Evolutionary conservation across 2,113 vertebrate genomes (phyloP), one percentile per base, ranked within the genome.

Genomic region (Melanocharis versteri): DNA sequence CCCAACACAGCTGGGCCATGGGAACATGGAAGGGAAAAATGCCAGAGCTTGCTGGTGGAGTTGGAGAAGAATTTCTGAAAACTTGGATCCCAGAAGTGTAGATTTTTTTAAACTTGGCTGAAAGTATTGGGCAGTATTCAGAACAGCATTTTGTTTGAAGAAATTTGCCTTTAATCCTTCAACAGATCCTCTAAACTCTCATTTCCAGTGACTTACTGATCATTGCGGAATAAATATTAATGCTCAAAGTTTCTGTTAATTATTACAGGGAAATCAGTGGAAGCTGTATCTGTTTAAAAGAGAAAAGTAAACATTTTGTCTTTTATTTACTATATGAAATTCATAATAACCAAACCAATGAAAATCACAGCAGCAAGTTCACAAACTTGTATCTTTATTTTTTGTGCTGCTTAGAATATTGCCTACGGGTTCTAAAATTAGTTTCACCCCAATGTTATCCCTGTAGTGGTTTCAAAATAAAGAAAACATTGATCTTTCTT

Each of bases 401-500:
- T 75, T 71, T 0, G 0, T 50, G 27, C 66, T 58, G 57, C 42
- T 82, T 68, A 62, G n/a, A 81, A 40, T 78, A 28, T 60, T 81
- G 51, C 50, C 83, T 40, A 3, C 33, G 65, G 83, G 65, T 84
- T 84, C 40, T 77, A 26, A 62, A 90, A 31, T 68, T 44, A 57
- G 27, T 66, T 89, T 90, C 75, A 27, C 54, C 78, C 45, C 45
- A 44, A 28, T 8, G 1, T 83, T 87, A 60, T 35, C 73, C 56
- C 72, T 70, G 33, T 15, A 54, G 42, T 57, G 13, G 31, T 80
- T 90, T 95, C 82, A 90, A 56, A 93, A 62, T 91, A 91, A 81
- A 73, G 87, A 57, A 76, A 93, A 86, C 42, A n/a, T 61, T 85
- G 86, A 37, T 83, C 58, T 93, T 66, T 42, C 61, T 88, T 94